Evolutionary conservation across 2,113 vertebrate genomes (phyloP), one percentile per base, ranked within the genome.

Genomic region (Burhinus bistriatus): DNA sequence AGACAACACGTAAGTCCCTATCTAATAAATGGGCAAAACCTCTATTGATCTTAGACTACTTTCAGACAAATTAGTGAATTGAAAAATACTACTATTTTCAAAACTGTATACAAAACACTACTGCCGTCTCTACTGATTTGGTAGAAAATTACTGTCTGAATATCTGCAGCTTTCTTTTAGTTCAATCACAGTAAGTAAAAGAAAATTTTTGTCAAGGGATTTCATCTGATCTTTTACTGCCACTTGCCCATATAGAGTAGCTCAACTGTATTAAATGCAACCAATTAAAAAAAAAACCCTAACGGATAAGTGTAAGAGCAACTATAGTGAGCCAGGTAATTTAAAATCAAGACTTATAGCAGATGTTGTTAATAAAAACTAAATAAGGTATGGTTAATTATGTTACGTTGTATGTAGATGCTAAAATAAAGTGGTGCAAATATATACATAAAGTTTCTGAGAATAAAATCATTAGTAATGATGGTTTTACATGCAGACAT

Each of bases 271-370:
- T 65, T 61, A 89, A 90, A 90, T 47, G 40, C 40, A 89, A 27
- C 19, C 55, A 81, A n/a, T 59, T 49, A 40, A 64, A 57, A 59
- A 62, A 70, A 57, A 54, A 36, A 27, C 5, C 17, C 36, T 45
- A 32, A 38, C 1, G 2, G 6, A 22, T 59, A 66, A 22, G 6
- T 49, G 19, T 30, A 78, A 76, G 22, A 89, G 25, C 40, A 94
- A 40, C 18, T 45, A 47, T 6, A 45, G 32, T 52, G 70, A 87
- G 23, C 36, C 30, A 59, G 45, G 51, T 22, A 66, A 85, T 88
- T 93, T 61, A 85, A 93, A 79, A 49, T 23, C 40, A 78, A 95
- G 71, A 81, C 47, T 87, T 93, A 80, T 3, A 94, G 58, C 13
- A 72, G 32, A 70, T 55, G 45, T 23, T 79, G 29, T 83, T 82